Percentiles rank a stretch among this genome's conserved stretches.
Conservation (phyloP, 1,140 invertebrate genomes). For the Formica exsecta region DNA sequence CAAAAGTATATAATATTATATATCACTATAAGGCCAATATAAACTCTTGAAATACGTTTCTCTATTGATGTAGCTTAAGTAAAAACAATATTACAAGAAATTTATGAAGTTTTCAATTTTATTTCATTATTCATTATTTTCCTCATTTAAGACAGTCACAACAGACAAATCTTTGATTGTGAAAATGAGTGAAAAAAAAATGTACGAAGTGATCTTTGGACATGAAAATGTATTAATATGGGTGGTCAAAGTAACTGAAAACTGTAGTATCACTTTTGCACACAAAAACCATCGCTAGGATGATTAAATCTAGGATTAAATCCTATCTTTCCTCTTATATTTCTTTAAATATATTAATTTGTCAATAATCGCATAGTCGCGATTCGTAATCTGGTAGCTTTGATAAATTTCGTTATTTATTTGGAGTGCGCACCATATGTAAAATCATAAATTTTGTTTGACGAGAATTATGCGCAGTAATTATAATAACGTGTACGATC, state of each 20-base stretch:
- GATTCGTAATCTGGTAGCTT: constrained; percentile 1
- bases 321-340: constrained; percentile 21
- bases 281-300: constrained; percentile 42
- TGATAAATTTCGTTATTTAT: constrained; percentile 65
- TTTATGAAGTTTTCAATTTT: constrained; percentile 35
- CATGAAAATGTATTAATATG: constrained; percentile 10
- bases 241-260: constrained; percentile 48
- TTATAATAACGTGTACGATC: constrained; percentile 18
- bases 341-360: constrained; percentile 49
- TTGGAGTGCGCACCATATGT: constrained; percentile 49
- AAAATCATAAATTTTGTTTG: constrained; percentile 15
- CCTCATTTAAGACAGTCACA: constrained; percentile 16
- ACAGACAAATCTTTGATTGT: constrained; percentile 26
- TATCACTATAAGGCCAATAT: constrained; percentile 42
- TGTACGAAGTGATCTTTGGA: constrained; percentile 5
- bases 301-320: constrained; percentile 1
- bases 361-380: neutral
- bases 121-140: constrained; percentile 27
- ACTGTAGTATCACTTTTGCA: constrained; percentile 57
- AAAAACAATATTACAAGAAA: constrained; percentile 6
- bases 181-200: constrained; percentile 28
- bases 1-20: constrained; percentile 20
- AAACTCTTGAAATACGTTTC: constrained; percentile 25
- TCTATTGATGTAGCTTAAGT: constrained; percentile 10
- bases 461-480: constrained; percentile 26